phyloP scores from a whole-genome alignment of 2,888 invertebrate species.

The Noctua fimbriata region DNA sequence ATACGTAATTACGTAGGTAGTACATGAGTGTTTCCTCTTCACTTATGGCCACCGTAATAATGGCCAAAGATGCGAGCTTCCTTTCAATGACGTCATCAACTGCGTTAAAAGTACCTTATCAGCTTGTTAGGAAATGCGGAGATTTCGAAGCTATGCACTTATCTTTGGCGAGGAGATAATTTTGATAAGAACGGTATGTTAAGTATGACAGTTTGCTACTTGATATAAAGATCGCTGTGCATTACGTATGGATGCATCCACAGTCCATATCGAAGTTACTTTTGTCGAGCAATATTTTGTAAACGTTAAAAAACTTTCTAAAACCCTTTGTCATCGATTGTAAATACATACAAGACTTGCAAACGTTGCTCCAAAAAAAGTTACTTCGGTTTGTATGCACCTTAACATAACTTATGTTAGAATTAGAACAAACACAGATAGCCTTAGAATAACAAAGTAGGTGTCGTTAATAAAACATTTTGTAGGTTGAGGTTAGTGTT shows the following conservation, averaged over 20 bases:
- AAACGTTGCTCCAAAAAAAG: neutral
- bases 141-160: conserved; percentile 49
- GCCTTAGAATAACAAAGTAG: neutral
- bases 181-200: conserved; percentile 56
- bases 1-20: conserved; percentile 29
- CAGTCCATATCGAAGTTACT: neutral
- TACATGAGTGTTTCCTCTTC: conserved; percentile 31
- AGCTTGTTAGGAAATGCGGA: conserved; percentile 37
- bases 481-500: neutral
- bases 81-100: conserved; percentile 34
- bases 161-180: conserved; percentile 52
- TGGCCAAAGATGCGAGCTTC: conserved; percentile 19
- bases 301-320: neutral
- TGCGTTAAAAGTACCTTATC: conserved; percentile 31
- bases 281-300: neutral
- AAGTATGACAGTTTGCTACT: conserved; percentile 25
- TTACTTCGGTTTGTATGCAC: neutral
- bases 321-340: neutral
- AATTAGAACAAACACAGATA: neutral
- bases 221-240: neutral
- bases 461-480: neutral
- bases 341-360: neutral
- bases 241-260: neutral
- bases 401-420: neutral
- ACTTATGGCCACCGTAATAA: conserved; percentile 34